Evolutionary conservation across 37 sponge, comb jelly and placozoan species (phyloP).

Genomic region (Diacarnus erythraeanus): DNA sequence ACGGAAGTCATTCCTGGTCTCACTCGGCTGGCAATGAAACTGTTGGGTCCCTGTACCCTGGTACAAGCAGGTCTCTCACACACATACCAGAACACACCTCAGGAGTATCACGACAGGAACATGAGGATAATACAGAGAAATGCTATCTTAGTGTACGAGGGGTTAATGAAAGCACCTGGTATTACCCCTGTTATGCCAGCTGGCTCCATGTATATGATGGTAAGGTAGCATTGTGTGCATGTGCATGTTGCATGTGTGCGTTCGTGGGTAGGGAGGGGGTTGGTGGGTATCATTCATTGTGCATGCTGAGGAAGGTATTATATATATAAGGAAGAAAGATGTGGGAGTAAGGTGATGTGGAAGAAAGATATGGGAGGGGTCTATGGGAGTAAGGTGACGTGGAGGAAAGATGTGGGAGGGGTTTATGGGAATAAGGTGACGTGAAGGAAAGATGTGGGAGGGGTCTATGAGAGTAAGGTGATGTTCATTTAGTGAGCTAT

Average conservation of each 20-base stretch:
- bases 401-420: too few relatives aligned
- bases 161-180: constrained; percentile 45
- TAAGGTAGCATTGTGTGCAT: too few relatives aligned
- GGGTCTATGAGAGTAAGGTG: too few relatives aligned
- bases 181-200: constrained; percentile 77
- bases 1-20: constrained; percentile 64
- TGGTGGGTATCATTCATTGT: too few relatives aligned
- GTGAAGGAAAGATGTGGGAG: not conserved
- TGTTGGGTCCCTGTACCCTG: constrained; percentile 84
- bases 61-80: constrained; percentile 82
- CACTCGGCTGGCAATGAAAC: constrained; percentile 49
- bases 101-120: constrained; percentile 45
- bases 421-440: too few relatives aligned
- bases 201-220: constrained; percentile 98
- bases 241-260: too few relatives aligned
- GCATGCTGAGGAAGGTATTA: too few relatives aligned
- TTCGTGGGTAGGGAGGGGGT: too few relatives aligned
- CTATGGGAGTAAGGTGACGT: too few relatives aligned
- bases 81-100: constrained; percentile 61
- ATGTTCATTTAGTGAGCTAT: not conserved
- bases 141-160: constrained; percentile 39
- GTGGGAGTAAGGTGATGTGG: too few relatives aligned
- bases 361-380: too few relatives aligned
- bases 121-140: constrained; percentile 34
- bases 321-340: too few relatives aligned